Conservation (phyloP, 2,888 invertebrate genomes). For the Quadriops clusia region DNA sequence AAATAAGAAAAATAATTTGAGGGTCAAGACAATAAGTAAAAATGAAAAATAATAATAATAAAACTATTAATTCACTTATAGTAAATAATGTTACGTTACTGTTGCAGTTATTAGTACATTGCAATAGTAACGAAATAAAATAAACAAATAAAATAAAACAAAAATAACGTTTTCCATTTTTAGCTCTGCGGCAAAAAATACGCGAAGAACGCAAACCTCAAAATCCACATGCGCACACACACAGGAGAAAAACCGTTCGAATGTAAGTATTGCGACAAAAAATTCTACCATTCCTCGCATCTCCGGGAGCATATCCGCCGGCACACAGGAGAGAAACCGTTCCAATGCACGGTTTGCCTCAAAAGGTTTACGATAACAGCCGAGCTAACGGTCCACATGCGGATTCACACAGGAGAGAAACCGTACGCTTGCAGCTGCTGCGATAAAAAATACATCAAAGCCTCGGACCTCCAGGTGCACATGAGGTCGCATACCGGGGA, state of each 20-base stretch:
- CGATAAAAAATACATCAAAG: constrained; percentile 43
- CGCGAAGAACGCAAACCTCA: constrained; percentile 32
- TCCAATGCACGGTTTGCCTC: constrained; percentile 30
- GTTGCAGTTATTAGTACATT: too few species aligned
- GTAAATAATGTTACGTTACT: too few species aligned
- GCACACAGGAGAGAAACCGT: constrained; percentile 35
- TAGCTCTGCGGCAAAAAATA: constrained; percentile 29
- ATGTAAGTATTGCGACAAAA: constrained; percentile 34
- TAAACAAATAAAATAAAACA: constrained; percentile 28
- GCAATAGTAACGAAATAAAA: constrained; percentile 24
- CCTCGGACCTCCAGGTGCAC: constrained; percentile 41
- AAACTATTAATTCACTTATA: too few species aligned
- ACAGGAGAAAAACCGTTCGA: constrained; percentile 36
- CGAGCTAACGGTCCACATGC: constrained; percentile 39
- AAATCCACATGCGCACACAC: constrained; percentile 33
- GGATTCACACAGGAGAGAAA: constrained; percentile 43
- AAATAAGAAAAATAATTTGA: too few species aligned
- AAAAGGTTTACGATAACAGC: constrained; percentile 34
- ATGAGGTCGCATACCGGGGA: constrained; percentile 36
- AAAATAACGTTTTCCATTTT: constrained; percentile 24
- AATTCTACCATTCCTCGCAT: constrained; percentile 34
- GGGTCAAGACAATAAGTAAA: too few species aligned
- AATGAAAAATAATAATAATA: too few species aligned
- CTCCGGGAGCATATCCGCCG: constrained; percentile 31
- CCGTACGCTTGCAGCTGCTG: constrained; percentile 44